A percentile compares a stretch with the other conserved stretches of the same genome.
These are phyloP conservation scores for Chelonus formosanus DNA, from an alignment of 2,888 invertebrate species.

Conservation along the genomic window DNA sequence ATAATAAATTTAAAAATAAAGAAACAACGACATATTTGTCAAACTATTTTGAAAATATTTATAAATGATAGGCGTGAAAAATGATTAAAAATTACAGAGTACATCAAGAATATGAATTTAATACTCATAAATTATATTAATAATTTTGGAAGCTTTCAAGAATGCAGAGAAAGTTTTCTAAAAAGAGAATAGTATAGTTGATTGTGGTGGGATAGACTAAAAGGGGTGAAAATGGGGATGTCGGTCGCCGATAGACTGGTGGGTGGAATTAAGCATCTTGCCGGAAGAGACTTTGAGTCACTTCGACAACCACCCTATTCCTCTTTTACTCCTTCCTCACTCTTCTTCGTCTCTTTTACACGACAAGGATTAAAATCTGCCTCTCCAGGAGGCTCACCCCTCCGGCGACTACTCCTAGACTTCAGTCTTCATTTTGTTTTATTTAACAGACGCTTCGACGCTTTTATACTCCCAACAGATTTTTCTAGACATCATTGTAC, in stretches of 20 bases:
- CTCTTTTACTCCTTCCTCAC: slow-evolving; percentile 19
- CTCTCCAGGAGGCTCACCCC: slow-evolving; percentile 22
- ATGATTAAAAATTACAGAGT: too few species aligned
- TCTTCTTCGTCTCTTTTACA: slow-evolving; percentile 43
- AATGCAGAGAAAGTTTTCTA: slow-evolving; percentile 2
- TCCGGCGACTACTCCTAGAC: slow-evolving; percentile 18
- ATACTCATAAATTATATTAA: not conserved
- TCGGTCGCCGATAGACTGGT: slow-evolving; percentile 31
- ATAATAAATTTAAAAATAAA: too few species aligned
- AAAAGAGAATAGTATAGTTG: slow-evolving; percentile 7
- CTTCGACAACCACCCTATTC: slow-evolving; percentile 52
- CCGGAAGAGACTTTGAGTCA: slow-evolving; percentile 60
- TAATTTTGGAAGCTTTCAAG: slow-evolving; percentile 5
- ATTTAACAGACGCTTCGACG: slow-evolving; percentile 19
- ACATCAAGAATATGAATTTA: not conserved
- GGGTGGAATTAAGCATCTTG: slow-evolving; percentile 35
- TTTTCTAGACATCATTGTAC: slow-evolving; percentile 7
- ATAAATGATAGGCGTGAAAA: too few species aligned
- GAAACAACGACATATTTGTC: too few species aligned
- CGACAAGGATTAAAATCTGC: slow-evolving; percentile 64
- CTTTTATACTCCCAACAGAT: slow-evolving; percentile 12
- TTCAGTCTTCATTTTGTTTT: slow-evolving; percentile 22
- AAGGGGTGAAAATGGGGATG: slow-evolving; percentile 24
- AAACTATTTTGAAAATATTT: too few species aligned
- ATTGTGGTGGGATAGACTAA: slow-evolving; percentile 17